These are phyloP conservation scores for Acipenser ruthenus DNA, from an alignment of 2,797 vertebrate species.

Conservation along the genomic window DNA sequence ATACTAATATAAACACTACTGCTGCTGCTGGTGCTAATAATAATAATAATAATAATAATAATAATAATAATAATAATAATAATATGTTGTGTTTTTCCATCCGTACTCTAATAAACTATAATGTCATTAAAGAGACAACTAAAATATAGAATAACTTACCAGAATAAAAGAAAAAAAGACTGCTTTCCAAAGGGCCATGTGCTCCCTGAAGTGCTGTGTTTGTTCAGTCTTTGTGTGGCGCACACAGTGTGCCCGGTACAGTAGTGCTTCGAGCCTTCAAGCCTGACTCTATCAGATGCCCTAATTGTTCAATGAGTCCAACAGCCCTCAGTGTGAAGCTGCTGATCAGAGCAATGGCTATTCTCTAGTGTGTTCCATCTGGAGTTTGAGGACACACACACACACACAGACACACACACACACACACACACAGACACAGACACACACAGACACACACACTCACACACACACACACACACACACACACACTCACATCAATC, in stretches of 20 bases:
- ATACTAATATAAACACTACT: too few relatives aligned
- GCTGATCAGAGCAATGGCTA: constrained; percentile 36
- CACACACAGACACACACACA: too few relatives aligned
- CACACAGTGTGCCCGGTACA: neutral
- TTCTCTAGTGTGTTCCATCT: neutral
- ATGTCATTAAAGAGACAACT: too few relatives aligned
- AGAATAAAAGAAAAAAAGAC: constrained; percentile 34
- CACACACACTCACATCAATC: neutral
- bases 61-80: too few relatives aligned
- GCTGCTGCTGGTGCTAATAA: too few relatives aligned
- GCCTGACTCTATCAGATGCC: constrained; percentile 4
- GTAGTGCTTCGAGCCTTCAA: constrained; percentile 6
- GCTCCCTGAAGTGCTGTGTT: constrained; percentile 7
- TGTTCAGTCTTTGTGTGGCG: too few relatives aligned
- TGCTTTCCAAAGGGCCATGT: constrained; percentile 43
- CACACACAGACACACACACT: neutral
- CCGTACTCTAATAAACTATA: too few relatives aligned
- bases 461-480: neutral
- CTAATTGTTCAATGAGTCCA: constrained; percentile 51
- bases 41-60: too few relatives aligned
- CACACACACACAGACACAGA: too few relatives aligned
- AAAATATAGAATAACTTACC: constrained; percentile 38
- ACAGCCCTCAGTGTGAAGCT: constrained; percentile 31
- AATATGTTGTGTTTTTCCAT: too few relatives aligned
- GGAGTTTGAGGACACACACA: too few relatives aligned